Conservation (phyloP, 2,113 vertebrate genomes). For the Micromys minutus region DNA sequence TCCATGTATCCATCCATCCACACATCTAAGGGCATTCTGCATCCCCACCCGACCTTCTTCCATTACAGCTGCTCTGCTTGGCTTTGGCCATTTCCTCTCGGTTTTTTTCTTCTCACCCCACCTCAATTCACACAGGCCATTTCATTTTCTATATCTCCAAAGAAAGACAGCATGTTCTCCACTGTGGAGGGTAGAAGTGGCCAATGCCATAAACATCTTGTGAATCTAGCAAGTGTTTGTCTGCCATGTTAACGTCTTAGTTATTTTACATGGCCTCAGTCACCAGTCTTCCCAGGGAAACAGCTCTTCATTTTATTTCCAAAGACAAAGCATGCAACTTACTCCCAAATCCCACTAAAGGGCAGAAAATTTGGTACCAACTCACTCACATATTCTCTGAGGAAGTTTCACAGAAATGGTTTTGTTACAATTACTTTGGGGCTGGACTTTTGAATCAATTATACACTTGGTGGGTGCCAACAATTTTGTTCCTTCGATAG, state of each 20-base stretch:
- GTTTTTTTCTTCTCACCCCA: background rate
- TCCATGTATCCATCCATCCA: background rate
- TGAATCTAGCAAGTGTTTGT: constrained; percentile 49
- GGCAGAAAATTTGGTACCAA: background rate
- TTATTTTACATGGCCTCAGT: background rate
- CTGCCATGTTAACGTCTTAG: constrained; percentile 58
- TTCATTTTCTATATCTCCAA: constrained; percentile 52
- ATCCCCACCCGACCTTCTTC: constrained; percentile 24
- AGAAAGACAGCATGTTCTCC: constrained; percentile 41
- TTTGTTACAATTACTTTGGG: background rate
- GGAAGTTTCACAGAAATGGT: background rate
- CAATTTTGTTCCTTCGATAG: constrained; percentile 64
- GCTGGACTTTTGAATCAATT: constrained; percentile 69
- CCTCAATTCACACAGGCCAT: constrained; percentile 32
- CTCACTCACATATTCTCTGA: constrained; percentile 57
- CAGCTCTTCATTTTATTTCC: constrained; percentile 61
- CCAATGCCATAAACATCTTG: constrained; percentile 18
- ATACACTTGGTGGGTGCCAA: constrained; percentile 57
- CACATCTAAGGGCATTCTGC: background rate
- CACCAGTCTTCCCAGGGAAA: background rate
- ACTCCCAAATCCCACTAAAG: constrained; percentile 46
- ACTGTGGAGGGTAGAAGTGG: constrained; percentile 17
- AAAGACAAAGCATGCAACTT: constrained; percentile 47
- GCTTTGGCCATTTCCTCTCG: background rate
- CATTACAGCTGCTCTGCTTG: background rate